Evolutionary conservation across 2,113 vertebrate species (phyloP).

Genomic region (Oryctolagus cuniculus): DNA sequence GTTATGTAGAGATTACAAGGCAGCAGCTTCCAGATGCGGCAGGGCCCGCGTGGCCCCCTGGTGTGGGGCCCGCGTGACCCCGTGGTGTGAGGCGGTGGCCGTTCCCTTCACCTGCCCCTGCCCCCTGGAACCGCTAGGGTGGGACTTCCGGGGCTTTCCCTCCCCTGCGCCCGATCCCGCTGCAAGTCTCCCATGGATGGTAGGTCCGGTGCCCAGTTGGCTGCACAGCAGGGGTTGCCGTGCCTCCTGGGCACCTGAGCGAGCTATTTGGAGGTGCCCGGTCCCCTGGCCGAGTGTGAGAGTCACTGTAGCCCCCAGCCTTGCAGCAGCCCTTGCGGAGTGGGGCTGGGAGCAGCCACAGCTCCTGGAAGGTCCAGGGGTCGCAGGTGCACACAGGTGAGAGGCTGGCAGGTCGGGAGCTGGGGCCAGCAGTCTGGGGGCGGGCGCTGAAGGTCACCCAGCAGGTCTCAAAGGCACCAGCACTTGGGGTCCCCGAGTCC

Average conservation of each 20-base stretch:
- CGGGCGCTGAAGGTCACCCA: fast-evolving
- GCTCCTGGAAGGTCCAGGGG: not conserved
- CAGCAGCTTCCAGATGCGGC: slow-evolving; percentile 72
- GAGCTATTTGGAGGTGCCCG: fast-evolving
- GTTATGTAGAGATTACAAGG: slow-evolving; percentile 89
- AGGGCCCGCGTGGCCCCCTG: slow-evolving; percentile 39
- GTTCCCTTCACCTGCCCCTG: not conserved
- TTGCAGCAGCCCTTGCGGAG: not conserved
- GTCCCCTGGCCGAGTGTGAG: fast-evolving
- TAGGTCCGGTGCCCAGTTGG: not conserved
- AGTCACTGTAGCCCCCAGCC: too few species aligned
- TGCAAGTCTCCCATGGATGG: fast-evolving
- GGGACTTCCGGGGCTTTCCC: not conserved
- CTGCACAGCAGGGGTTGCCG: fast-evolving
- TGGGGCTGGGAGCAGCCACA: fast-evolving
- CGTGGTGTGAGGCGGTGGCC: not conserved
- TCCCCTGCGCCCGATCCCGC: not conserved
- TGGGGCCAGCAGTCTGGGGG: not conserved
- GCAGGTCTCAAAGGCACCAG: fast-evolving
- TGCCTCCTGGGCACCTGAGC: fast-evolving
- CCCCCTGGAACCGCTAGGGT: slow-evolving; percentile 46
- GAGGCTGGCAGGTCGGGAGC: not conserved
- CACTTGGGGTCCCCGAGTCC: fast-evolving
- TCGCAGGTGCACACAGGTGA: not conserved
- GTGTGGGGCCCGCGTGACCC: not conserved